Base-by-base conservation (phyloP, 1,140 invertebrate species). In the Penaeus indicus region DNA sequence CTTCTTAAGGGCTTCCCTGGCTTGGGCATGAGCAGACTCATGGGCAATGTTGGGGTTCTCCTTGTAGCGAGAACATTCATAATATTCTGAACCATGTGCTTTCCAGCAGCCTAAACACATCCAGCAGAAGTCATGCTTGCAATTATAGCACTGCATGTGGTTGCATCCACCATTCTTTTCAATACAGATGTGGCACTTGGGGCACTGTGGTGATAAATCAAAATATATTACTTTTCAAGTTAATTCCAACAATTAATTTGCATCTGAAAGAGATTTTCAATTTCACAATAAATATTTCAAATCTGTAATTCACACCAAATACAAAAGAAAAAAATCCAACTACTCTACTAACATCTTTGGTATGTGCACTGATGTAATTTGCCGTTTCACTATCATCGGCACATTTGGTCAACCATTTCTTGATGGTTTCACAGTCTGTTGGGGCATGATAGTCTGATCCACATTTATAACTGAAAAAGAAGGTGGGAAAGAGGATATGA, bases 101-200 rank as follows among this genome's bases (percentile, higher is more conserved):
- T 98, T 98, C 99, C 99, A 99, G 93, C 99, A 98, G 91, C 97
- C 97, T 90, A 99, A 94, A 94, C 99, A 99, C 95, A 99, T 99
- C 99, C 99, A 92, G 77, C 91, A 92, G 75, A 92, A 99, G 93
- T 99, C 98, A 94, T 98, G 96, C 93, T 98, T 98, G 93, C 99
- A 99, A 92, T 97, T 97, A 91, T 97, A 98, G 94, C 99, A 99
- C 93, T 99, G 97, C 98, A 99, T 99, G 92, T 99, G 99, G 94
- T 99, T 99, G 93, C 98, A 99, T 0, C 98, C 99, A 79, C 98
- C 99, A 95, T 99, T 99, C 94, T 99, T 99, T 94, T 99, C 98
- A 93, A 99, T 99, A 94, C 98, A 99, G 90, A 99, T 98, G 94
- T 99, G 97, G 95, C 98, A 99, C 94, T 98, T 98, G 84, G 99